Percentiles rank a stretch among this genome's conserved stretches.
These are phyloP conservation scores for Gymnobelideus leadbeateri DNA, from an alignment of 2,113 vertebrate species.

Conservation along the genomic window DNA sequence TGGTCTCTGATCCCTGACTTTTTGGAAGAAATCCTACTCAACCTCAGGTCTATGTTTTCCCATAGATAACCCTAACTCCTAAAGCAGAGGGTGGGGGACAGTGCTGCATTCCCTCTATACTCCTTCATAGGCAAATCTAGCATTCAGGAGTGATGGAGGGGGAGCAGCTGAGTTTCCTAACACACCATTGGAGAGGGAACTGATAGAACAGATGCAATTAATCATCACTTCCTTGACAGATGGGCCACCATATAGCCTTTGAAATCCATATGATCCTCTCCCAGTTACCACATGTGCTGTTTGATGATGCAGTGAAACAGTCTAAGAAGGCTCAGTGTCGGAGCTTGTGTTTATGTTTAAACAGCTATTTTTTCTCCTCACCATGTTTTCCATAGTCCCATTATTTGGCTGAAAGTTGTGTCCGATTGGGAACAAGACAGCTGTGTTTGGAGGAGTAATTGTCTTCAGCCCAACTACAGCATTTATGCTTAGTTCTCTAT, in stretches of 20 bases:
- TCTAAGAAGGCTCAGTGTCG: slow-evolving; percentile 60
- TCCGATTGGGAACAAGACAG: slow-evolving; percentile 71
- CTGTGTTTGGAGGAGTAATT: slow-evolving; percentile 67
- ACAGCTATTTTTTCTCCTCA: slow-evolving; percentile 51
- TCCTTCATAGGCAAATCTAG: slow-evolving; percentile 5
- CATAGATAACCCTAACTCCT: neutral
- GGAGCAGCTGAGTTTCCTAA: neutral
- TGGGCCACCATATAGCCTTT: slow-evolving; percentile 37
- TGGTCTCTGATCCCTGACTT: neutral
- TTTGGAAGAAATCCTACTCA: neutral
- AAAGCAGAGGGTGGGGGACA: neutral
- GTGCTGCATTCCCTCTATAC: neutral
- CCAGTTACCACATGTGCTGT: slow-evolving; percentile 41
- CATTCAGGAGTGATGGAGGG: neutral
- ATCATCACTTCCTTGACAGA: slow-evolving; percentile 67
- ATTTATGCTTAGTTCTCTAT: slow-evolving; percentile 41
- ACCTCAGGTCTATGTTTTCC: neutral
- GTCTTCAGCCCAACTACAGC: slow-evolving; percentile 52
- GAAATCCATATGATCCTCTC: slow-evolving; percentile 38
- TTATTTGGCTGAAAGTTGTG: slow-evolving; percentile 69
- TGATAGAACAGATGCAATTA: slow-evolving; percentile 52
- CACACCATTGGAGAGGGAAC: neutral
- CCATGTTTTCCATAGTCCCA: slow-evolving; percentile 70
- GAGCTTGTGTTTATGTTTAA: slow-evolving; percentile 74
- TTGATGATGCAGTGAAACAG: slow-evolving; percentile 47